A percentile compares a stretch with the other conserved stretches of the same genome.
Conservation (phyloP, 2,797 vertebrate species). For the Chaunax sp. region DNA sequence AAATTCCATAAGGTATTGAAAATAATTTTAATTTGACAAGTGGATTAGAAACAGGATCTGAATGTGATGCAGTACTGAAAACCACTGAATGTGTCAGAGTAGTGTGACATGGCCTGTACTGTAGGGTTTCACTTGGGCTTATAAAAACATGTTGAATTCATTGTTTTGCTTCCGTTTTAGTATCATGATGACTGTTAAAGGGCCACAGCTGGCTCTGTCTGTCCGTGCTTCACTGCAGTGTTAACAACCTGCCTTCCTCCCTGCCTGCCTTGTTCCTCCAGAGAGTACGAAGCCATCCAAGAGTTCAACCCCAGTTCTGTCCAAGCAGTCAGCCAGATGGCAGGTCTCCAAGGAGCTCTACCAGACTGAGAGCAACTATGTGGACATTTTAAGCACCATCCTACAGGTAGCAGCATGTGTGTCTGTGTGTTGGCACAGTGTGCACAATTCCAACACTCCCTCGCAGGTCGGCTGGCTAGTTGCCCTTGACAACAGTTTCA, state of each 20-base stretch:
- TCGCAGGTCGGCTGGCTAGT: slow-evolving; percentile 21
- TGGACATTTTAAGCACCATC: slow-evolving; percentile 94
- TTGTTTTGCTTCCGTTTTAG: background rate
- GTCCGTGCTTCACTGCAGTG: background rate
- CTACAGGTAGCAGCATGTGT: slow-evolving; percentile 86
- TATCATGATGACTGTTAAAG: background rate
- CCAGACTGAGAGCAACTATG: slow-evolving; percentile 99
- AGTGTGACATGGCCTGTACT: background rate
- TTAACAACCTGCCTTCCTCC: slow-evolving; percentile 22
- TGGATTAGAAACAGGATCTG: no score
- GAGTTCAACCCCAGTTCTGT: slow-evolving; percentile 86
- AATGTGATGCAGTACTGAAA: no score
- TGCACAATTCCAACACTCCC: slow-evolving; percentile 19
- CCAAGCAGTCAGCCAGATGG: slow-evolving; percentile 97
- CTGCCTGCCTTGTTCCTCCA: slow-evolving; percentile 52
- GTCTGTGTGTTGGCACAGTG: background rate
- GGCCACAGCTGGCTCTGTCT: background rate
- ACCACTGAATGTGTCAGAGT: no score
- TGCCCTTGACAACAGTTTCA: slow-evolving; percentile 53
- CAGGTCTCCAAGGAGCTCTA: slow-evolving; percentile 98
- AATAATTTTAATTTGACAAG: no score
- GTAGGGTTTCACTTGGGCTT: background rate
- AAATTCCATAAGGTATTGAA: no score
- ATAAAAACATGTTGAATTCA: background rate
- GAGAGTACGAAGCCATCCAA: slow-evolving; percentile 86